Percentiles rank a stretch among this genome's conserved stretches.
phyloP scores from a whole-genome alignment of 2,797 vertebrate genomes.

The Calcarius lapponicus region DNA sequence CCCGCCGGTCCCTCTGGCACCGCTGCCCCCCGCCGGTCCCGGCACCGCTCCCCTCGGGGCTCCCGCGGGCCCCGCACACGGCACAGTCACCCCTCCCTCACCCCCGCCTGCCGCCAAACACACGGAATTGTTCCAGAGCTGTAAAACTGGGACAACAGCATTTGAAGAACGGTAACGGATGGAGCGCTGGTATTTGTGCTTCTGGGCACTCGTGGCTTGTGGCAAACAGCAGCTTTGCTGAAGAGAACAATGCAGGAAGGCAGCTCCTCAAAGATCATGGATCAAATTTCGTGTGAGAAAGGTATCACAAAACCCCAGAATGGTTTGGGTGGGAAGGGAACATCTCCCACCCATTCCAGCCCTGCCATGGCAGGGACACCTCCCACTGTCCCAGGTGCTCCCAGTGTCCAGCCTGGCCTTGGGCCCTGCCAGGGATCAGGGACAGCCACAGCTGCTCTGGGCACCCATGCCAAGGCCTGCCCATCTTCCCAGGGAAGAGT shows the following conservation, averaged over 20 bases:
- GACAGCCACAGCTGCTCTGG: too few species aligned
- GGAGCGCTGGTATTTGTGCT: background rate
- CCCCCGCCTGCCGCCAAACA: too few species aligned
- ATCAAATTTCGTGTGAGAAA: background rate
- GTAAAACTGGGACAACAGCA: background rate
- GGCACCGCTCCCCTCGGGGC: background rate
- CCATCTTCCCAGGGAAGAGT: background rate
- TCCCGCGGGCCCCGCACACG: background rate
- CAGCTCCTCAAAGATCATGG: background rate
- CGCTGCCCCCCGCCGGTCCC: background rate
- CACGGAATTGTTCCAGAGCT: background rate
- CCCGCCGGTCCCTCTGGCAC: too few species aligned
- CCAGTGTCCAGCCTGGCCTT: background rate
- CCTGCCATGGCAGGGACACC: background rate
- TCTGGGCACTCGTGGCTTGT: background rate
- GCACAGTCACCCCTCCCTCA: background rate
- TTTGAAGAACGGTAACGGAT: background rate
- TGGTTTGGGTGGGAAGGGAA: background rate
- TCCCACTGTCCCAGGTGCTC: background rate
- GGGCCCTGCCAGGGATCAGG: background rate
- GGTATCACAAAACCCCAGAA: background rate
- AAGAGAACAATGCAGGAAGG: background rate
- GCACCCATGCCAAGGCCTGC: background rate
- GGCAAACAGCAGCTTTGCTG: background rate
- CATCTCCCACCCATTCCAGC: rapidly evolving